Percentiles rank a stretch among this genome's conserved stretches.
Evolutionary conservation across 1,140 invertebrate species (phyloP).

Genomic region (Microplitis mediator): DNA sequence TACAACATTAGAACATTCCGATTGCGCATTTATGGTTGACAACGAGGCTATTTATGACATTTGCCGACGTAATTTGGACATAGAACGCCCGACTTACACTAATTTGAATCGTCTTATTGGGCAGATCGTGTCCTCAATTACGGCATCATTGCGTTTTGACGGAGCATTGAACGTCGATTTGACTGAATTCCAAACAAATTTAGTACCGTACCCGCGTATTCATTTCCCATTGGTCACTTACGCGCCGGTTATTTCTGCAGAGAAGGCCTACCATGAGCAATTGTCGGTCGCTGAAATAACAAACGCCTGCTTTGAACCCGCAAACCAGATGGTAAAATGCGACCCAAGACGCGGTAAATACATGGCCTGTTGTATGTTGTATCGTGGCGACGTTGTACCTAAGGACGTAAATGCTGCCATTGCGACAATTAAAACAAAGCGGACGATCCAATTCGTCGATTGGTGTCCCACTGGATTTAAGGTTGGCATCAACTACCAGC

Average conservation of each 20-base stretch:
- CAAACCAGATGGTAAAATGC: slow-evolving; percentile 70
- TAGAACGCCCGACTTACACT: slow-evolving; percentile 76
- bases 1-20: slow-evolving; percentile 69
- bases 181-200: slow-evolving; percentile 29
- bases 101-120: slow-evolving; percentile 77
- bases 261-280: slow-evolving; percentile 57
- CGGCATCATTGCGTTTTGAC: slow-evolving; percentile 63
- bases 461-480: slow-evolving; percentile 47
- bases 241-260: slow-evolving; percentile 65
- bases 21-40: slow-evolving; percentile 68
- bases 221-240: slow-evolving; percentile 61
- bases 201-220: slow-evolving; percentile 27
- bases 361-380: slow-evolving; percentile 71
- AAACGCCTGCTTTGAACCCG: slow-evolving; percentile 70
- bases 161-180: slow-evolving; percentile 34
- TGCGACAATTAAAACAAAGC: slow-evolving; percentile 24
- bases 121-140: slow-evolving; percentile 70
- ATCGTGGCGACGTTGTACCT: slow-evolving; percentile 68
- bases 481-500: slow-evolving; percentile 84
- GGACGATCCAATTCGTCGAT: slow-evolving; percentile 26
- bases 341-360: slow-evolving; percentile 50
- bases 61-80: slow-evolving; percentile 64
- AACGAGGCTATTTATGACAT: slow-evolving; percentile 29
- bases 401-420: slow-evolving; percentile 66
- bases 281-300: slow-evolving; percentile 28